Evolutionary conservation across 2,888 invertebrate genomes (phyloP), one percentile per base, ranked within the genome.

Genomic region (Tetragonula carbonaria): DNA sequence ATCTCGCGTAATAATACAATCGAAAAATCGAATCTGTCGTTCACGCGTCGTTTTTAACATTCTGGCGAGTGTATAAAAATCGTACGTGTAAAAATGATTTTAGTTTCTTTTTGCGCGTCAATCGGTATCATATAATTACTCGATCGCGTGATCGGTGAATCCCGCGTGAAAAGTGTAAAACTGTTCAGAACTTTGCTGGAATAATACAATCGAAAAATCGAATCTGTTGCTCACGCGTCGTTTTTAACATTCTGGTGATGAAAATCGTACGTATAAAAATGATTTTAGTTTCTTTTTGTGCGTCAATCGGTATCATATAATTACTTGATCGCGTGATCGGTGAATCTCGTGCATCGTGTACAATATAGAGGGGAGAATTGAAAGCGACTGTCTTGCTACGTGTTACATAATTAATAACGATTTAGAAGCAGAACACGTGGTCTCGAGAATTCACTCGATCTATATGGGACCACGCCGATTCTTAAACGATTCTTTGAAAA

Each of bases 321-420:
- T 74, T 70, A 45, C 53, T 23, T 45, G n/a, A 45, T 72, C 76
- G 51, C 73, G 76, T 45, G 78, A 72, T 68, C 73, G 28, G 11
- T 55, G 51, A 57, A 72, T 79, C 63, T 62, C 57, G 33, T 28
- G 63, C 53, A 70, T 45, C 74, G 28, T 53, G 50, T n/a, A 67
- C 53, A 28, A 38, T 18, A 3, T n/a, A 50, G 65, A 28, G 45
- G 68, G 57, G 74, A 23, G 66, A 63, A 63, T 80, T 76, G 86
- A 86, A 82, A 87, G 78, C 70, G 78, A 62, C n/a, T 21, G 63
- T 87, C 81, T 82, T 80, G 80, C 84, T 78, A 80, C 5, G 6
- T 21, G 28, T 86, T 87, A 77, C 63, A 18, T 78, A 84, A 80
- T 82, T 45, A 16, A 33, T 45, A 16, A 33, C 23, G 65, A 57